phyloP scores from a whole-genome alignment of 2,888 invertebrate species.

The Drosophila rubida region DNA sequence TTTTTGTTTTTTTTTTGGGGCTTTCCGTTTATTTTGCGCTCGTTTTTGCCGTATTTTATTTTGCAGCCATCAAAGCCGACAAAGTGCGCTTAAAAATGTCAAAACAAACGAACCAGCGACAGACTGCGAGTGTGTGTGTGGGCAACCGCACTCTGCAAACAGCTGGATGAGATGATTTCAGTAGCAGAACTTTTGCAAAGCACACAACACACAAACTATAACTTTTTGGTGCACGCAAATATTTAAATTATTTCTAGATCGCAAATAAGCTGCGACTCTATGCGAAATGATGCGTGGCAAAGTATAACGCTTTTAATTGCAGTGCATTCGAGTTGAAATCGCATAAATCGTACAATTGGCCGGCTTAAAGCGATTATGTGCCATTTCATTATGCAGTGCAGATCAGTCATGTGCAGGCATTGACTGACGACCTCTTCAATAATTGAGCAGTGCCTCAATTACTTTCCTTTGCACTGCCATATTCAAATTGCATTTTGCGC shows the following conservation, averaged over 20 bases:
- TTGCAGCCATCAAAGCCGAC: constrained; percentile 66
- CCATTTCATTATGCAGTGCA: neutral
- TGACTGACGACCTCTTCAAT: neutral
- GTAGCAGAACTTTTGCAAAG: constrained; percentile 11
- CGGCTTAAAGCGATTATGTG: neutral
- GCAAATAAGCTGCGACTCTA: constrained; percentile 39
- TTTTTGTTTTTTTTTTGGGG: constrained; percentile 19
- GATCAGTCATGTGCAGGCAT: neutral
- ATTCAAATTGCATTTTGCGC: neutral
- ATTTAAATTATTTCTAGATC: constrained; percentile 43
- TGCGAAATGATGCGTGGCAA: constrained; percentile 1
- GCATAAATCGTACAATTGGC: neutral
- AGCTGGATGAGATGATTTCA: constrained; percentile 30
- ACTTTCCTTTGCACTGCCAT: neutral
- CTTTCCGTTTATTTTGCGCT: no score
- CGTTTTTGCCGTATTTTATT: constrained; percentile 31
- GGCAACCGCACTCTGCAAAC: constrained; percentile 38
- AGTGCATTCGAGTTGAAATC: constrained; percentile 2
- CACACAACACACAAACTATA: constrained; percentile 7
- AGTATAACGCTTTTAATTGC: constrained; percentile 31
- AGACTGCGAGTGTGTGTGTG: constrained; percentile 22
- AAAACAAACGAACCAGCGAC: constrained; percentile 51
- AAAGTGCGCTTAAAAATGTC: constrained; percentile 76
- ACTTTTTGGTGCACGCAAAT: constrained; percentile 43
- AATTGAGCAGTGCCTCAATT: neutral